These are phyloP conservation scores for Tortrix viridana DNA, from an alignment of 2,888 invertebrate species.

Conservation along the genomic window DNA sequence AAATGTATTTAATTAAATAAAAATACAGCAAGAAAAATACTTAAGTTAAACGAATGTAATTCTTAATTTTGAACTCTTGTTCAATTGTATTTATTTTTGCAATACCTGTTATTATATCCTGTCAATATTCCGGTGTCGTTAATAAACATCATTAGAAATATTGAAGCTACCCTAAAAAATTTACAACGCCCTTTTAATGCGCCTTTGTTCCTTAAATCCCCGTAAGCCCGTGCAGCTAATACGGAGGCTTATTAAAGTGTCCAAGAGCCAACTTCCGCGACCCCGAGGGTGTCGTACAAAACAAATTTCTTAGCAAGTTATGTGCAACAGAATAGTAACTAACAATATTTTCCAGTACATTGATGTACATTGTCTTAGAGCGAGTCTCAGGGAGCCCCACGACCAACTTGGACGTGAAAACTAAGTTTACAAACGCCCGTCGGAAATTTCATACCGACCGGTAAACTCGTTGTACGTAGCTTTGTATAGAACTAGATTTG, in stretches of 20 bases:
- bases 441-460: slow-evolving; percentile 69
- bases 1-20: no score
- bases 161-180: no score
- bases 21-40: no score
- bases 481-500: slow-evolving; percentile 54
- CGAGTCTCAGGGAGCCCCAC: slow-evolving; percentile 48
- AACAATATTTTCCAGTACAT: slow-evolving; percentile 45
- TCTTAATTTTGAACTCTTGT: no score
- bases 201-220: no score
- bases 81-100: no score
- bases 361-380: slow-evolving; percentile 58
- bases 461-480: slow-evolving; percentile 56
- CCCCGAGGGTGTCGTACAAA: neutral
- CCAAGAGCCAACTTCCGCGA: neutral
- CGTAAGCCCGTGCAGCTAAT: neutral
- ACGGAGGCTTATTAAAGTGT: no score
- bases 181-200: no score
- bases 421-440: slow-evolving; percentile 63
- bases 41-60: no score
- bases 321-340: slow-evolving; percentile 21
- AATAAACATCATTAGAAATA: no score
- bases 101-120: no score
- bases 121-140: no score
- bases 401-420: slow-evolving; percentile 57
- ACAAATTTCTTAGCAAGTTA: slow-evolving; percentile 6